phyloP scores from a whole-genome alignment of 2,888 invertebrate species.

The Agriotes lineatus region DNA sequence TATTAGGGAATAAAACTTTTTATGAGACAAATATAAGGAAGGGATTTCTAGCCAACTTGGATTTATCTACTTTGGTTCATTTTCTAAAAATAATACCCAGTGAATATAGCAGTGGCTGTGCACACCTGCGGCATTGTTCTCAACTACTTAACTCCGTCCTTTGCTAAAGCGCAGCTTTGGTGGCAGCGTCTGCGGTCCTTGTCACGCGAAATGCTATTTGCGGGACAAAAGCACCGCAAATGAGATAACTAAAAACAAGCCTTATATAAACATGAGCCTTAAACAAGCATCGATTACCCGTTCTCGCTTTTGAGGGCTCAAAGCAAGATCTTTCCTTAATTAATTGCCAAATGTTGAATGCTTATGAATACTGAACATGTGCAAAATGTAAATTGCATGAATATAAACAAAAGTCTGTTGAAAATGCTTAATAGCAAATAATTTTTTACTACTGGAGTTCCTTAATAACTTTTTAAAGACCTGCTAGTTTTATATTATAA shows the following conservation, averaged over 20 bases:
- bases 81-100: conserved; percentile 63
- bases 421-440: too few species aligned
- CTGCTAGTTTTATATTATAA: too few species aligned
- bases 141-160: conserved; percentile 53
- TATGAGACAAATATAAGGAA: conserved; percentile 42
- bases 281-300: conserved; percentile 48
- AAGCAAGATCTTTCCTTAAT: conserved; percentile 22
- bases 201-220: conserved; percentile 45
- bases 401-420: not conserved
- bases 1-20: conserved; percentile 44
- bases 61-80: conserved; percentile 64
- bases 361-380: not conserved
- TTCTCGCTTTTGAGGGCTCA: conserved; percentile 33
- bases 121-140: conserved; percentile 61
- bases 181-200: conserved; percentile 31
- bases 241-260: conserved; percentile 50
- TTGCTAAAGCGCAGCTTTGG: conserved; percentile 24
- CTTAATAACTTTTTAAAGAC: too few species aligned
- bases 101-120: conserved; percentile 58
- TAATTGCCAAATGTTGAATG: conserved; percentile 32
- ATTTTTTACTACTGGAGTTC: too few species aligned
- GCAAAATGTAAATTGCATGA: not conserved
- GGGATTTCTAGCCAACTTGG: conserved; percentile 49
- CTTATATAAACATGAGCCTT: conserved; percentile 52
- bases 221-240: conserved; percentile 47